Percentiles rank a stretch among this genome's conserved stretches.
These are phyloP conservation scores for Euzetes globulus DNA, from an alignment of 2,888 invertebrate genomes.

Conservation along the genomic window DNA sequence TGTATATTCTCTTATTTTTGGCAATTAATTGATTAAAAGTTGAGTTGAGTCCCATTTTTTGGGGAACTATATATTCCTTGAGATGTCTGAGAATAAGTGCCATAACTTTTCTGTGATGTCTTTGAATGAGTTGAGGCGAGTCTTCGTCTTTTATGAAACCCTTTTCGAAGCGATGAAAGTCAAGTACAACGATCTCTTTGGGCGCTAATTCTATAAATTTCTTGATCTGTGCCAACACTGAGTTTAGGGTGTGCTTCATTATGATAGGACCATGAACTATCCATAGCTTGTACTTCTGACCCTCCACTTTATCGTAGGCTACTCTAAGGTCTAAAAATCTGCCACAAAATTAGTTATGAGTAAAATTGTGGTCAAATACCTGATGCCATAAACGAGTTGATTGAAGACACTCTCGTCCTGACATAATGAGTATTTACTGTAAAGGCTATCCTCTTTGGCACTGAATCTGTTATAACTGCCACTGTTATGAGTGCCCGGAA, in stretches of 20 bases:
- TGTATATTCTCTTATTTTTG: slow-evolving; percentile 29
- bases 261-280: slow-evolving; percentile 43
- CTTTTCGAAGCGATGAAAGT: slow-evolving; percentile 69
- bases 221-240: slow-evolving; percentile 56
- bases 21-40: slow-evolving; percentile 22
- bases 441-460: background rate
- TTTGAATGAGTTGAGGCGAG: slow-evolving; percentile 42
- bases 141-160: slow-evolving; percentile 34
- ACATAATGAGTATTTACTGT: slow-evolving; percentile 47
- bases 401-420: slow-evolving; percentile 74
- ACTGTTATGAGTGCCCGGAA: slow-evolving; percentile 41
- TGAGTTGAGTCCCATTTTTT: background rate
- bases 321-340: slow-evolving; percentile 41
- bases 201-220: slow-evolving; percentile 55
- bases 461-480: slow-evolving; percentile 35
- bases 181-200: slow-evolving; percentile 57
- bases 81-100: slow-evolving; percentile 55
- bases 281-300: slow-evolving; percentile 39
- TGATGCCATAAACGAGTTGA: slow-evolving; percentile 72
- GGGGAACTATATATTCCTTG: slow-evolving; percentile 54
- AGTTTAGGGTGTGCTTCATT: slow-evolving; percentile 39
- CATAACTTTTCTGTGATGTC: slow-evolving; percentile 54
- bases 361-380: slow-evolving; percentile 46
- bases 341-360: slow-evolving; percentile 1
- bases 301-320: slow-evolving; percentile 31